These are phyloP conservation scores for Drosophila anomalata DNA, from an alignment of 2,888 invertebrate genomes.

Conservation along the genomic window DNA sequence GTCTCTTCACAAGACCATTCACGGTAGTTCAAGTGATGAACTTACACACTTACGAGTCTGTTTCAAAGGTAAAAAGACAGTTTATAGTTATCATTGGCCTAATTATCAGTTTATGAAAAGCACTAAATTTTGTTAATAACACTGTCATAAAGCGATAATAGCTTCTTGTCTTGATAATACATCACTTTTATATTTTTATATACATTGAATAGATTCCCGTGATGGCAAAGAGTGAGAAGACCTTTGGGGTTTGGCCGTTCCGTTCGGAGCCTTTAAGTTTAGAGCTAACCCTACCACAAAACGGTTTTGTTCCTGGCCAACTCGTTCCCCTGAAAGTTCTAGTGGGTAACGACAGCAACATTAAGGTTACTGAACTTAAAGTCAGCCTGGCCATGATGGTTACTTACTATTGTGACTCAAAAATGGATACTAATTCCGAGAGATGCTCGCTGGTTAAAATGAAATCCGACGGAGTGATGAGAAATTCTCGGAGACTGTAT, in stretches of 20 bases:
- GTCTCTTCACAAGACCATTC: slow-evolving; percentile 87
- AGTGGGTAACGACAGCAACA: slow-evolving; percentile 86
- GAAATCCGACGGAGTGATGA: slow-evolving; percentile 62
- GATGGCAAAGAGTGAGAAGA: slow-evolving; percentile 59
- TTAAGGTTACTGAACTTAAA: slow-evolving; percentile 82
- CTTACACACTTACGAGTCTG: slow-evolving; percentile 82
- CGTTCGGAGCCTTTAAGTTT: slow-evolving; percentile 70
- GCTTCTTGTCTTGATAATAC: not conserved
- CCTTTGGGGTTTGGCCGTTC: slow-evolving; percentile 79
- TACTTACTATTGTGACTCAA: slow-evolving; percentile 53
- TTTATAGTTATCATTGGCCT: not conserved
- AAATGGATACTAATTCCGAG: slow-evolving; percentile 47
- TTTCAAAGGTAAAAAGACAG: slow-evolving; percentile 49
- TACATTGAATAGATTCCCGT: slow-evolving; percentile 62
- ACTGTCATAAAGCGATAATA: not conserved
- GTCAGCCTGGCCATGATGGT: slow-evolving; percentile 74
- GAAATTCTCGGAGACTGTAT: slow-evolving; percentile 66
- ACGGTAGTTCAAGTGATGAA: slow-evolving; percentile 91
- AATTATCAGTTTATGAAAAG: not conserved
- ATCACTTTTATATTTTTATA: not conserved
- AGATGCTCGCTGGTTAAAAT: slow-evolving; percentile 63
- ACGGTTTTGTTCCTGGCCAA: slow-evolving; percentile 81
- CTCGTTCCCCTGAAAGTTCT: slow-evolving; percentile 81
- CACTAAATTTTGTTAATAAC: not conserved
- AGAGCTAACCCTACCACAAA: slow-evolving; percentile 69